Evolutionary conservation across 2,113 vertebrate species (phyloP).

Genomic region (Oostethus manadensis): DNA sequence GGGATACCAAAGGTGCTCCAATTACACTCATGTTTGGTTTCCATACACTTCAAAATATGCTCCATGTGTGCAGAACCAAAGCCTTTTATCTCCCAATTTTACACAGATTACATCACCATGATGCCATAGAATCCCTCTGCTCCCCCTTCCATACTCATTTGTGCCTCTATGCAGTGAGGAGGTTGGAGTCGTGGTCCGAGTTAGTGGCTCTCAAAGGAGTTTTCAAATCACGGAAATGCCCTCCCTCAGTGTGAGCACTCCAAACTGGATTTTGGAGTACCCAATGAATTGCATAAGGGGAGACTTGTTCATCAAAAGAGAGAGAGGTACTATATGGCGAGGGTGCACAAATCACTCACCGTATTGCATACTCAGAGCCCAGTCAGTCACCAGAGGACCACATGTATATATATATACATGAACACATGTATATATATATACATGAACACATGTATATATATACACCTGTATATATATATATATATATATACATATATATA

Average conservation of each 20-base stretch:
- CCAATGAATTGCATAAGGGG: neutral
- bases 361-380: slow-evolving; percentile 1
- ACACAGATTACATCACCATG: slow-evolving; percentile 43
- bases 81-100: slow-evolving; percentile 33
- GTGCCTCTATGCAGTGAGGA: slow-evolving; percentile 2
- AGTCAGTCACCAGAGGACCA: neutral
- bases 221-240: slow-evolving; percentile 9
- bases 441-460: no score
- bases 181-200: slow-evolving; percentile 1
- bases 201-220: slow-evolving; percentile 13
- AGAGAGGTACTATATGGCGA: slow-evolving; percentile 7
- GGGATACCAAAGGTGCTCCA: slow-evolving; percentile 1
- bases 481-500: no score
- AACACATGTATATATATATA: no score
- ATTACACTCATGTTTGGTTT: slow-evolving; percentile 19
- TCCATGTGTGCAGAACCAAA: slow-evolving; percentile 27
- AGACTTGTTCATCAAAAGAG: slow-evolving; percentile 22
- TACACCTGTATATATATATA: no score
- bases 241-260: neutral
- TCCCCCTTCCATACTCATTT: slow-evolving; percentile 9
- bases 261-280: slow-evolving; percentile 11
- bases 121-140: slow-evolving; percentile 34
- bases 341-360: slow-evolving; percentile 8
- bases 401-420: no score
- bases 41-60: slow-evolving; percentile 26